Conservation (phyloP, 2,888 invertebrate genomes). For the Tenthredo scrophulariae region DNA sequence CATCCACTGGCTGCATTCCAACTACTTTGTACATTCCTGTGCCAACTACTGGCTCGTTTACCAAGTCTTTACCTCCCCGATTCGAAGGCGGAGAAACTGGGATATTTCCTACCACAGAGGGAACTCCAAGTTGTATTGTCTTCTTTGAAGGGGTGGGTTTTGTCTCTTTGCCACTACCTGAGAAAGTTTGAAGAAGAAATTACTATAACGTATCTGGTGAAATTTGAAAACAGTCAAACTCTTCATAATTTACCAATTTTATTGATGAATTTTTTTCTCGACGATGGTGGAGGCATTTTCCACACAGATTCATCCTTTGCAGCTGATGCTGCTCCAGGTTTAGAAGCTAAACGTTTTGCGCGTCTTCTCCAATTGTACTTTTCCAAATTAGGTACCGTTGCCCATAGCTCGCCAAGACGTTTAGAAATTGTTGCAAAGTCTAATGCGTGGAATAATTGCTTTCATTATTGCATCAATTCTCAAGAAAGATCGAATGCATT, state of each 20-base stretch:
- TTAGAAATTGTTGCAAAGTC: slow-evolving; percentile 92
- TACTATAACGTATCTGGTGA: not conserved
- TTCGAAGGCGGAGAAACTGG: slow-evolving; percentile 71
- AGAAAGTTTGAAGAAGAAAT: slow-evolving; percentile 8
- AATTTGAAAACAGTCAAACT: not conserved
- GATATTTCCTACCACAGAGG: slow-evolving; percentile 71
- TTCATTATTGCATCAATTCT: not conserved
- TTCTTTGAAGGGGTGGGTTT: slow-evolving; percentile 71
- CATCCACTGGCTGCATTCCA: slow-evolving; percentile 91
- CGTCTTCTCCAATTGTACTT: slow-evolving; percentile 90
- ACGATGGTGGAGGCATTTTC: slow-evolving; percentile 73
- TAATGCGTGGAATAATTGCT: slow-evolving; percentile 65
- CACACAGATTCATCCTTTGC: slow-evolving; percentile 72
- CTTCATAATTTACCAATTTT: slow-evolving; percentile 71
- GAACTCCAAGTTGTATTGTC: slow-evolving; percentile 75
- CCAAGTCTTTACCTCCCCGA: slow-evolving; percentile 73
- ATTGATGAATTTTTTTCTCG: slow-evolving; percentile 79
- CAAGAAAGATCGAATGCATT: not conserved
- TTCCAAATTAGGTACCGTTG: slow-evolving; percentile 86
- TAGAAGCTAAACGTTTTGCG: slow-evolving; percentile 85
- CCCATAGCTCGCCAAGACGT: slow-evolving; percentile 93
- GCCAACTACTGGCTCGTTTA: slow-evolving; percentile 75
- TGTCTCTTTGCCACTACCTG: slow-evolving; percentile 71
- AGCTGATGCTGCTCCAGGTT: slow-evolving; percentile 72
- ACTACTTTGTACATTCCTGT: slow-evolving; percentile 82